phyloP scores from a whole-genome alignment of 2,797 vertebrate genomes.

The Peromyscus melanophrys region DNA sequence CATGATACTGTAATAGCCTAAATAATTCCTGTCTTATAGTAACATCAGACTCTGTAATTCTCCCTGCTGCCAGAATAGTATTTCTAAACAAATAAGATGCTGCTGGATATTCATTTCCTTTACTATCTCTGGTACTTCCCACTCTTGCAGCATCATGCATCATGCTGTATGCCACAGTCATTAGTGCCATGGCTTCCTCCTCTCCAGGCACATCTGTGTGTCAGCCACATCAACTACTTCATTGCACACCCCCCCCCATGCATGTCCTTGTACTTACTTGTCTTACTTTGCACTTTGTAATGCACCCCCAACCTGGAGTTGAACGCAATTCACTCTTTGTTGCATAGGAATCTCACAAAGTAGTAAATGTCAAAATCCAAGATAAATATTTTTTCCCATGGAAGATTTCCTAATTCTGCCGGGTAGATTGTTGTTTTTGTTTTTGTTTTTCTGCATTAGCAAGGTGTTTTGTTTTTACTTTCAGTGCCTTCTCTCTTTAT shows the following conservation, averaged over 20 bases:
- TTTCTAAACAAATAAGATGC: background rate
- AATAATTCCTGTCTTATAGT: background rate
- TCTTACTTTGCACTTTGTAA: background rate
- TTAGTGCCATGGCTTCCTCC: background rate
- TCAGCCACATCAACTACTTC: background rate
- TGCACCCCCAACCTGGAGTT: background rate
- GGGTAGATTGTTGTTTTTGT: background rate
- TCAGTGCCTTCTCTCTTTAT: background rate
- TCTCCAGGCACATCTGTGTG: background rate
- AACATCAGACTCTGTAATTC: background rate
- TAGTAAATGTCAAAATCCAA: conserved; percentile 41
- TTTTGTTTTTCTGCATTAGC: background rate
- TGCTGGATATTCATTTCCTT: background rate
- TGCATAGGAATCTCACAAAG: background rate
- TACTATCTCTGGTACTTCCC: background rate
- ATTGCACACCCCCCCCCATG: background rate
- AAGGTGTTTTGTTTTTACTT: background rate
- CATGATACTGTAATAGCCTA: background rate
- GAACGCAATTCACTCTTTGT: background rate
- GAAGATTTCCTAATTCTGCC: background rate
- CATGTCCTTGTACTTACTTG: background rate
- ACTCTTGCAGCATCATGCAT: background rate
- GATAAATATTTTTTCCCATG: background rate
- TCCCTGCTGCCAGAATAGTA: background rate
- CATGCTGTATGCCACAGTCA: background rate